Percentiles rank a stretch among this genome's conserved stretches.
phyloP scores from a whole-genome alignment of 2,113 vertebrate species.

The Gadus chalcogrammus region DNA sequence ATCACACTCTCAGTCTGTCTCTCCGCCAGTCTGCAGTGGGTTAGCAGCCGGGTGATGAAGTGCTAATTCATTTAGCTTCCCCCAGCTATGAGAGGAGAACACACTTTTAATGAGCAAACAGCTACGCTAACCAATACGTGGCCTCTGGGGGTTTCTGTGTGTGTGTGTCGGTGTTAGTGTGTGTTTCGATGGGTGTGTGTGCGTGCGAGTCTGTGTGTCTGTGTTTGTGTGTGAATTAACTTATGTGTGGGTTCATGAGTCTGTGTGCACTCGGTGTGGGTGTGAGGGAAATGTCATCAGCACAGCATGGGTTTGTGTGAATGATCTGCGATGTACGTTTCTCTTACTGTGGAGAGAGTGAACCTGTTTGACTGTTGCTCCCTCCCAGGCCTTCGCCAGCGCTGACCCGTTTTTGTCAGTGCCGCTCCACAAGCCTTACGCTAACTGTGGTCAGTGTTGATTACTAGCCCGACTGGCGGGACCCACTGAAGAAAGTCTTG shows the following conservation, averaged over 20 bases:
- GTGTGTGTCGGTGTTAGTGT: constrained; percentile 2
- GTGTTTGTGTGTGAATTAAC: not conserved
- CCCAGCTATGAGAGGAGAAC: constrained; percentile 42
- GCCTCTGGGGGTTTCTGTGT: constrained; percentile 27
- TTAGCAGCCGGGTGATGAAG: constrained; percentile 44
- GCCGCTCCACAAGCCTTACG: too few relatives aligned
- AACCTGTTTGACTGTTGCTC: not conserved
- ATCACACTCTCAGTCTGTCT: constrained; percentile 18
- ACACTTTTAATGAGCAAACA: constrained; percentile 54
- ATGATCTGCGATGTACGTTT: not conserved
- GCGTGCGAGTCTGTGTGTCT: not conserved
- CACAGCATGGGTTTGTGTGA: not conserved
- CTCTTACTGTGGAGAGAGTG: too few relatives aligned
- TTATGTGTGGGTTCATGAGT: constrained; percentile 19
- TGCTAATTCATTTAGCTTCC: constrained; percentile 60
- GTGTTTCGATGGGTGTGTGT: not conserved
- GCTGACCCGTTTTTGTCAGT: too few relatives aligned
- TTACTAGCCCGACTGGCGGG: too few relatives aligned
- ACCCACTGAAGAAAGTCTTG: too few relatives aligned
- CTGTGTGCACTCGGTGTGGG: constrained; percentile 11
- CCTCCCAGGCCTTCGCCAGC: too few relatives aligned
- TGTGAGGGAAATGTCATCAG: constrained; percentile 9
- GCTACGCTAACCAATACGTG: constrained; percentile 41
- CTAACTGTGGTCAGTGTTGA: too few relatives aligned
- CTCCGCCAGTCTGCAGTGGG: constrained; percentile 38